Evolutionary conservation across 2,888 invertebrate species (phyloP).

Genomic region (Folsomia candida): DNA sequence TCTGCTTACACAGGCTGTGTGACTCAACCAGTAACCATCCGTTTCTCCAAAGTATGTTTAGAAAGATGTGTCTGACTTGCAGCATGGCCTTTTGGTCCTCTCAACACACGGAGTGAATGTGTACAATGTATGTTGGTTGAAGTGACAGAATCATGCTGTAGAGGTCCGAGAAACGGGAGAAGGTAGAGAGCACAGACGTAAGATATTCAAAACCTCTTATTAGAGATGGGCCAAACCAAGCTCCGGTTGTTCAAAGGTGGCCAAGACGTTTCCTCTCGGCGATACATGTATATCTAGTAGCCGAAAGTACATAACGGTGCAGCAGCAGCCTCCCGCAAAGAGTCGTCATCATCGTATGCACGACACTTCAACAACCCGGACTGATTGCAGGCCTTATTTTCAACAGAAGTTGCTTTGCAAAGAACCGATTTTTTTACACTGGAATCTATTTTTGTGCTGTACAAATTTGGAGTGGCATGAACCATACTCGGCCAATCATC

Average conservation of each 20-base stretch:
- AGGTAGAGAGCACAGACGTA: no score
- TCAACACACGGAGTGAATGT: conserved; percentile 26
- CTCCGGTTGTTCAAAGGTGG: no score
- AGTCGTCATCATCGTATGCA: not conserved
- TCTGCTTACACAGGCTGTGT: no score
- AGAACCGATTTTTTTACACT: conserved; percentile 18
- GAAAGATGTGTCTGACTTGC: not conserved
- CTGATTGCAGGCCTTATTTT: not conserved
- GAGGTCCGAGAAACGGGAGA: conserved; percentile 30
- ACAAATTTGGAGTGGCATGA: conserved; percentile 52
- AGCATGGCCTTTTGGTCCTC: not conserved
- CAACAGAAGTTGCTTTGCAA: conserved; percentile 10
- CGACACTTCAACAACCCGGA: conserved; percentile 8
- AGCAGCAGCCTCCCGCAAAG: conserved; percentile 17
- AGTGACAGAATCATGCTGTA: conserved; percentile 17
- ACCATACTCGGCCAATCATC: conserved; percentile 52
- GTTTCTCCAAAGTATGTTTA: not conserved
- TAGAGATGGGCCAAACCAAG: no score
- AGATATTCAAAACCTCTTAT: not conserved
- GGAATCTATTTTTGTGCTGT: conserved; percentile 51
- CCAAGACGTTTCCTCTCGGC: not conserved
- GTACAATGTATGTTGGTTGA: conserved; percentile 27
- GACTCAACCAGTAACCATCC: not conserved
- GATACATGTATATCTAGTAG: not conserved
- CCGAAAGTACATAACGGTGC: not conserved